Percentiles rank a stretch among this genome's conserved stretches.
Conservation (phyloP, 2,888 invertebrate genomes). For the Agonum fuliginosum region DNA sequence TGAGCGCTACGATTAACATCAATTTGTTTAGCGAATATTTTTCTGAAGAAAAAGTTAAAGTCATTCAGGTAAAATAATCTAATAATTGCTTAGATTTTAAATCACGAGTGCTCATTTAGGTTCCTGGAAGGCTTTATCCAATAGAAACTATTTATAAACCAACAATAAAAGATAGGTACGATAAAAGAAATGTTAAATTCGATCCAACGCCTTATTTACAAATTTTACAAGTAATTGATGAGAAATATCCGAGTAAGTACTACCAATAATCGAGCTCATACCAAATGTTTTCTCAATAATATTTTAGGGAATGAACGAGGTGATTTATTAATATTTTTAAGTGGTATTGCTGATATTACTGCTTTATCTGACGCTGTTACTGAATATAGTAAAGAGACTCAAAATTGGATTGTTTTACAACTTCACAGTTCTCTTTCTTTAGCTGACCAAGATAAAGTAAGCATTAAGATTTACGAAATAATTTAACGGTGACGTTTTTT, state of each 20-base stretch:
- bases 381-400: conserved; percentile 84
- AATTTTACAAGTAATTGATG: conserved; percentile 93
- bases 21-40: conserved; percentile 95
- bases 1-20: conserved; percentile 99
- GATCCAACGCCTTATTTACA: conserved; percentile 95
- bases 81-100: conserved; percentile 42
- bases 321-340: conserved; percentile 95
- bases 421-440: conserved; percentile 95
- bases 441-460: conserved; percentile 95
- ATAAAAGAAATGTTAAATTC: conserved; percentile 82
- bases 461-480: neutral
- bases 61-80: conserved; percentile 80
- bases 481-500: no score
- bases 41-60: conserved; percentile 83
- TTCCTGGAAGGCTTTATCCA: conserved; percentile 95
- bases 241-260: conserved; percentile 84
- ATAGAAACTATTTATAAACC: conserved; percentile 93
- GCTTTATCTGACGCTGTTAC: conserved; percentile 89
- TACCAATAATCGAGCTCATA: neutral
- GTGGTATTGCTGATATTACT: conserved; percentile 95
- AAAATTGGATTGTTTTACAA: conserved; percentile 94
- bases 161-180: conserved; percentile 76
- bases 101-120: conserved; percentile 73
- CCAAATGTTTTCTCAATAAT: conserved; percentile 47
- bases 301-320: conserved; percentile 86